A percentile compares a stretch with the other conserved stretches of the same genome.
Evolutionary conservation across 2,888 invertebrate genomes (phyloP).

Genomic region (Selenia dentaria): DNA sequence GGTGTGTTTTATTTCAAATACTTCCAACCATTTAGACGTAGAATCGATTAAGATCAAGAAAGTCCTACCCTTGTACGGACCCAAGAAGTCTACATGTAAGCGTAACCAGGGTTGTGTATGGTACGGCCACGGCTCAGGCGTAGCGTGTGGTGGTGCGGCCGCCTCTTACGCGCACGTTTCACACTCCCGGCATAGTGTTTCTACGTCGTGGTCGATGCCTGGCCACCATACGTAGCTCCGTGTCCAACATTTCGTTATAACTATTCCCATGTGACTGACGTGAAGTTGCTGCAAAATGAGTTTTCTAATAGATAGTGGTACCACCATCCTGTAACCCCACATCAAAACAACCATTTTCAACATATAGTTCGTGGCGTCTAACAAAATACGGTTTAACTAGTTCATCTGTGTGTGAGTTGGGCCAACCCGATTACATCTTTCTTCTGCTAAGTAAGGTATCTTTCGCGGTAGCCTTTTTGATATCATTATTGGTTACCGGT

Average conservation of each 20-base stretch:
- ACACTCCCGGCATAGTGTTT: constrained; percentile 5
- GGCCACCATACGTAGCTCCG: constrained; percentile 33
- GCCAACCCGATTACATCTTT: too few relatives aligned
- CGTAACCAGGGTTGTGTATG: constrained; percentile 24
- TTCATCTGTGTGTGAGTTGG: not conserved
- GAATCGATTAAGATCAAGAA: constrained; percentile 30
- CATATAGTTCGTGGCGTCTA: not conserved
- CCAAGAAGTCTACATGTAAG: constrained; percentile 33
- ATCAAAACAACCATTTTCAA: constrained; percentile 21
- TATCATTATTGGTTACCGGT: too few relatives aligned
- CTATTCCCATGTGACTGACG: too few relatives aligned
- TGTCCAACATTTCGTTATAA: too few relatives aligned
- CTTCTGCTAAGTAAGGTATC: too few relatives aligned
- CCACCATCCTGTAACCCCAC: too few relatives aligned
- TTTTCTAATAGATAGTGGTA: not conserved
- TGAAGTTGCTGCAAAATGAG: too few relatives aligned
- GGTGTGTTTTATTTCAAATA: constrained; percentile 22
- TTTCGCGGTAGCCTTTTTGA: too few relatives aligned
- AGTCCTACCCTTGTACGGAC: constrained; percentile 17
- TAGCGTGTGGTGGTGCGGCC: constrained; percentile 9
- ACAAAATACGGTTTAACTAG: not conserved
- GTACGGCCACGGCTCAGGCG: constrained; percentile 31
- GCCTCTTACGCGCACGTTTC: not conserved
- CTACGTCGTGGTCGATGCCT: constrained; percentile 23
- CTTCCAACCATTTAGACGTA: constrained; percentile 32